Evolutionary conservation across 2,888 invertebrate species (phyloP), one percentile per base, ranked within the genome.

Genomic region (Lasioglossum zephyrum): DNA sequence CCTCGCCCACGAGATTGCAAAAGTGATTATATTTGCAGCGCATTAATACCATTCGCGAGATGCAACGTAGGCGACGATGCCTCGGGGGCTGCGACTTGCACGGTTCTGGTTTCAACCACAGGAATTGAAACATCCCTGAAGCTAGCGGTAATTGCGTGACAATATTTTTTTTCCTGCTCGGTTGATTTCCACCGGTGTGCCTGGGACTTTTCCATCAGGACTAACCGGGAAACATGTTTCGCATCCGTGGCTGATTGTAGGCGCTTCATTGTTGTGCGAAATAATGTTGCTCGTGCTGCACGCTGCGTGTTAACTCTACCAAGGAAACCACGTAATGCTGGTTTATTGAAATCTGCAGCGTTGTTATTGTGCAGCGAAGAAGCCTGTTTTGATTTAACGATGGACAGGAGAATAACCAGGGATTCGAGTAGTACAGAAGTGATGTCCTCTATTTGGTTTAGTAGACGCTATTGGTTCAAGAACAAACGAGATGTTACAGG

Each of bases 21-120:
- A 81, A 91, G 86, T 89, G 91, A 93, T 93, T 93, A 92, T 92
- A 93, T 93, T 93, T 93, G 92, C 93, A 89, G 90, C 82, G 91
- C 90, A 92, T 93, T 92, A 94, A 94, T 91, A 92, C 92, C 87
- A 92, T 92, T 92, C 92, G 90, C 89, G 91, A 89, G 77, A 80
- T 78, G 86, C 86, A 77, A 82, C 84, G 84, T 82, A 81, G 84
- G 79, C 77, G 74, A 76, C 81, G 78, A 75, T 81, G 79, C 85
- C 73, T 73, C 49, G 73, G 26, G 41, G 66, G 87, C 88, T 81
- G 81, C 87, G 82, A 85, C 89, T 87, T 79, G 76, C 77, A 80
- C 80, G 75, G 74, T 72, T 82, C 78, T 75, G 83, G 75, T 87
- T 84, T 70, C 73, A 77, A n/a, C 73, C 60, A 39, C 31, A 41